These are phyloP conservation scores for Scomber colias DNA, from an alignment of 2,113 vertebrate species.

Conservation along the genomic window DNA sequence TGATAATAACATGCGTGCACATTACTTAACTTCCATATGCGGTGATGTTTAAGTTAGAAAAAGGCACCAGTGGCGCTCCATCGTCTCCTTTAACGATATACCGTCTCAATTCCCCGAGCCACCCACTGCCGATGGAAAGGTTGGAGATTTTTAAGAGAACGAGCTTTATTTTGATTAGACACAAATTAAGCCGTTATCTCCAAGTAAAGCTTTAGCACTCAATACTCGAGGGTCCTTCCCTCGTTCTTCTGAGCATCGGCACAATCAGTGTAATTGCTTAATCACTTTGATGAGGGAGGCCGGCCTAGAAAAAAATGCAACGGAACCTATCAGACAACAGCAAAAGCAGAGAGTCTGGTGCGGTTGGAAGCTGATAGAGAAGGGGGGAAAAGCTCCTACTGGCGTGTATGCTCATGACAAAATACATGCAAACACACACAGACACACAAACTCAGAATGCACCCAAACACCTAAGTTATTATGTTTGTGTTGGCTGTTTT, in stretches of 20 bases:
- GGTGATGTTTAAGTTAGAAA: slow-evolving; percentile 29
- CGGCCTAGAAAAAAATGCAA: slow-evolving; percentile 68
- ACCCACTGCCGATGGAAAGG: slow-evolving; percentile 22
- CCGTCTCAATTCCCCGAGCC: slow-evolving; percentile 34
- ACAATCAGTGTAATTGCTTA: slow-evolving; percentile 82
- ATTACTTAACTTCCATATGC: background rate
- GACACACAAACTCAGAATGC: background rate
- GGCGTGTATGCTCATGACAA: background rate
- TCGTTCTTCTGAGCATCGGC: slow-evolving; percentile 67
- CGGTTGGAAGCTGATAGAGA: background rate
- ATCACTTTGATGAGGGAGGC: slow-evolving; percentile 79
- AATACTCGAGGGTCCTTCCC: slow-evolving; percentile 71
- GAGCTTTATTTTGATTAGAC: slow-evolving; percentile 73
- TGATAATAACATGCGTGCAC: background rate
- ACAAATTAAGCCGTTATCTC: slow-evolving; percentile 80
- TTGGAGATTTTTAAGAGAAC: slow-evolving; percentile 46
- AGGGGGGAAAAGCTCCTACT: background rate
- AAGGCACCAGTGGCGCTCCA: background rate
- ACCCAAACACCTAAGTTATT: background rate
- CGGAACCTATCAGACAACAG: slow-evolving; percentile 61
- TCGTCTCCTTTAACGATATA: background rate
- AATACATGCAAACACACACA: slow-evolving; percentile 6
- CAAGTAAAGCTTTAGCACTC: slow-evolving; percentile 70
- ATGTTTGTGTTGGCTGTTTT: background rate
- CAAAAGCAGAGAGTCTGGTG: slow-evolving; percentile 40